These are phyloP conservation scores for Pseudomugil tenellus DNA, from an alignment of 2,797 vertebrate genomes.

Conservation along the genomic window DNA sequence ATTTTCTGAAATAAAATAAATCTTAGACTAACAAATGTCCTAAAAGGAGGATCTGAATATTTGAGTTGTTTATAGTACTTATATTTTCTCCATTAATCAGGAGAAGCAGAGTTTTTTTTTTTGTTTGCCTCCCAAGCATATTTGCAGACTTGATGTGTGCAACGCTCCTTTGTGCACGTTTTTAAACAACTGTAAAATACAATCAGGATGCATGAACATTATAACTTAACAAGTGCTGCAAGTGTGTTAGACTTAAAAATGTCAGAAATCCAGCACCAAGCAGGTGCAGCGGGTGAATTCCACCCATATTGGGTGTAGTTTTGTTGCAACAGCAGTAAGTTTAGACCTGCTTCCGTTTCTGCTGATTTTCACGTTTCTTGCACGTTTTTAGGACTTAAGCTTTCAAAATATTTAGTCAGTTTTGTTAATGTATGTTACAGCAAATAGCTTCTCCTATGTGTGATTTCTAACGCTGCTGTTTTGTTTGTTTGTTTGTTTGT, in stretches of 20 bases:
- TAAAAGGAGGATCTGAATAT: constrained; percentile 21
- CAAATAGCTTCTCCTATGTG: background rate
- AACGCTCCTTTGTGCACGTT: constrained; percentile 10
- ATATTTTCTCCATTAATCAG: too few species aligned
- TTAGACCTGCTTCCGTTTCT: constrained; percentile 24
- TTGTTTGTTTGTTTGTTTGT: constrained; percentile 18
- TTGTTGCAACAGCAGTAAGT: constrained; percentile 13
- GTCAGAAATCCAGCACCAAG: background rate
- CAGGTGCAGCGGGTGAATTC: background rate
- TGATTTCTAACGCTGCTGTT: constrained; percentile 37
- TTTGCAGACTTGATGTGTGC: constrained; percentile 23
- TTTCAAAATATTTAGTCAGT: constrained; percentile 4
- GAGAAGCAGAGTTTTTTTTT: background rate
- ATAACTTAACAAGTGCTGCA: constrained; percentile 14
- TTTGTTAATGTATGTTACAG: background rate
- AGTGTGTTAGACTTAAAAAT: background rate
- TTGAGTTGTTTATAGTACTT: constrained; percentile 33
- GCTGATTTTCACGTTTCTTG: constrained; percentile 6
- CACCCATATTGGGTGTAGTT: constrained; percentile 16
- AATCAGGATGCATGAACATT: background rate
- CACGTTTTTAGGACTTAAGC: constrained; percentile 2
- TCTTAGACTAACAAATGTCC: constrained; percentile 24
- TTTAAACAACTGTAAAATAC: constrained; percentile 6
- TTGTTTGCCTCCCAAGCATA: constrained; percentile 33
- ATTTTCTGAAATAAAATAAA: too few species aligned